Conservation (phyloP, 2,888 invertebrate genomes). For the Psococerastis gibbosa region DNA sequence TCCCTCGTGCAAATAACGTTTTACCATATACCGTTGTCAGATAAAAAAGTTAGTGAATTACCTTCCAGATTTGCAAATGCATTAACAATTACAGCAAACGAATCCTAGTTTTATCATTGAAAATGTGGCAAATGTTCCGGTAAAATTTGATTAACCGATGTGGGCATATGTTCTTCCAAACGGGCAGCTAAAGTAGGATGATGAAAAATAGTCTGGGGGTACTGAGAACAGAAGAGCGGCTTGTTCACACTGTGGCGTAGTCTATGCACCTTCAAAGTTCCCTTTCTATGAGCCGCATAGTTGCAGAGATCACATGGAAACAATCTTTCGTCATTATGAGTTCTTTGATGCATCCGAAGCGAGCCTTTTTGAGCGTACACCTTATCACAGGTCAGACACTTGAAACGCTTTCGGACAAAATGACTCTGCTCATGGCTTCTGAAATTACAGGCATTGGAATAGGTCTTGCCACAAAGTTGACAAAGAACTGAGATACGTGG, state of each 20-base stretch:
- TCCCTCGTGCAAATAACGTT: no score
- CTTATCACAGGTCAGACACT: neutral
- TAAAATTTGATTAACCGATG: no score
- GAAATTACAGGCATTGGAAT: constrained; percentile 1
- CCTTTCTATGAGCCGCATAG: constrained; percentile 2
- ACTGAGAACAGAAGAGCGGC: neutral
- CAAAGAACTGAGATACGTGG: constrained; percentile 1
- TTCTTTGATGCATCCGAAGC: neutral
- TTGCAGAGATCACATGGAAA: constrained; percentile 1
- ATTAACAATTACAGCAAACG: no score
- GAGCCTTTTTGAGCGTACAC: constrained; percentile 4
- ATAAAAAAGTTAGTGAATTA: no score
- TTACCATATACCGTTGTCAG: no score
- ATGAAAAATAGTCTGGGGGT: neutral
- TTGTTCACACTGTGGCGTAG: neutral
- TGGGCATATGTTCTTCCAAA: no score
- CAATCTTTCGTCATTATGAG: neutral
- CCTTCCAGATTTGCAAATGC: no score
- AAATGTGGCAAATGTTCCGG: no score
- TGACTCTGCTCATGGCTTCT: neutral
- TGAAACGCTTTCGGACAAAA: neutral
- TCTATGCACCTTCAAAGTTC: neutral
- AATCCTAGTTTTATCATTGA: no score
- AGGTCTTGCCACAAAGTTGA: constrained; percentile 3
- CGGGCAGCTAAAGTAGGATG: no score